These are phyloP conservation scores for Mimas tiliae DNA, from an alignment of 2,888 invertebrate genomes.

Conservation along the genomic window DNA sequence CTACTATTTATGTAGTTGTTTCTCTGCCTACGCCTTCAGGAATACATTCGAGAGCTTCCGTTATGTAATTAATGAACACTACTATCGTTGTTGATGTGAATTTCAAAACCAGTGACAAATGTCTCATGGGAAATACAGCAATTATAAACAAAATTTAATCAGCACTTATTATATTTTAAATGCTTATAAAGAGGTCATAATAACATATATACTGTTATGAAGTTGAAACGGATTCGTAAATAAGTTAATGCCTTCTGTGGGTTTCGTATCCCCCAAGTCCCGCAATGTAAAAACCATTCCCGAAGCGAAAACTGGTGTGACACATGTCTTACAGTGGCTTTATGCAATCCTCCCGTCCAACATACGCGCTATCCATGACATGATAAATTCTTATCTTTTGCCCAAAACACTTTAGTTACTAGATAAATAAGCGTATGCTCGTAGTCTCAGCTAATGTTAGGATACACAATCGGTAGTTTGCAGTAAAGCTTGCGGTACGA, in stretches of 20 bases:
- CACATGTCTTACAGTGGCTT: slow-evolving; percentile 71
- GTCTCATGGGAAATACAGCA: too few relatives aligned
- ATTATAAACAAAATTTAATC: too few relatives aligned
- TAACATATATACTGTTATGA: not conserved
- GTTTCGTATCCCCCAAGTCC: not conserved
- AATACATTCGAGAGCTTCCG: too few relatives aligned
- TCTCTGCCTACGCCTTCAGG: too few relatives aligned
- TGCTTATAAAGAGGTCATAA: not conserved
- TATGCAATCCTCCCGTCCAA: slow-evolving; percentile 54
- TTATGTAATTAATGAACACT: too few relatives aligned
- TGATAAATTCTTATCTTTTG: slow-evolving; percentile 47
- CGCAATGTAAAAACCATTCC: slow-evolving; percentile 54
- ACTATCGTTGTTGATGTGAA: too few relatives aligned
- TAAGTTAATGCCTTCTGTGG: not conserved
- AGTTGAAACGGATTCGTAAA: slow-evolving; percentile 8
- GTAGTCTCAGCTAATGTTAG: slow-evolving; percentile 41
- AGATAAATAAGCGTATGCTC: slow-evolving; percentile 31
- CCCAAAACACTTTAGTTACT: slow-evolving; percentile 32
- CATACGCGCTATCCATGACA: slow-evolving; percentile 49
- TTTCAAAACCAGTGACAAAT: too few relatives aligned
- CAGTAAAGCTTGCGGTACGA: slow-evolving; percentile 38
- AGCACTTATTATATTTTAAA: not conserved
- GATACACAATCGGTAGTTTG: slow-evolving; percentile 46
- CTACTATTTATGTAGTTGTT: too few relatives aligned
- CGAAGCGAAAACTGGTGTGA: slow-evolving; percentile 50